Percentiles rank a stretch among this genome's conserved stretches.
Conservation (phyloP, 37 sponge, comb jelly and placozoan species). For the Aphrocallistes beatrix region DNA sequence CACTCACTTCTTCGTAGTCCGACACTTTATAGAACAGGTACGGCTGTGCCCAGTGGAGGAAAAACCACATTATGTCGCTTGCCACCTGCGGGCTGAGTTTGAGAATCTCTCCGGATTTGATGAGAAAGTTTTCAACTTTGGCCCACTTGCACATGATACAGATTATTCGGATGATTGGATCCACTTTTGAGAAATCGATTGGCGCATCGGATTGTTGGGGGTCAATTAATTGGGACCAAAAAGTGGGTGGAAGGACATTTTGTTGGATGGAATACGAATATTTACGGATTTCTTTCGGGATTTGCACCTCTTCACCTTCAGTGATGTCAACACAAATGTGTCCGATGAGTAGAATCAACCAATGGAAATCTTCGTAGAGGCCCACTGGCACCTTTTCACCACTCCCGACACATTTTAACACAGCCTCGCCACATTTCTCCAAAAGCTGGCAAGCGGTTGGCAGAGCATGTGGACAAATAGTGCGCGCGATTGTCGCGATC, state of each 20-base stretch:
- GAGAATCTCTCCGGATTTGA: not conserved
- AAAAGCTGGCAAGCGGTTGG: not conserved
- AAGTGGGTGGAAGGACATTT: not conserved
- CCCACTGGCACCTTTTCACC: not conserved
- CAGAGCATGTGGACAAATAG: not conserved
- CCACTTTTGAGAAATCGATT: not conserved
- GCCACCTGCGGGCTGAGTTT: constrained; percentile 10
- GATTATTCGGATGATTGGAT: not conserved
- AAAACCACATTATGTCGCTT: constrained; percentile 14
- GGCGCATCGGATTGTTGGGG: not conserved
- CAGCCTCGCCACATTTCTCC: not conserved
- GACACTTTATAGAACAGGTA: constrained; percentile 15
- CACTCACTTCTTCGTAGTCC: not conserved
- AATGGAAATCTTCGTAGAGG: not conserved
- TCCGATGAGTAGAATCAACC: constrained; percentile 20
- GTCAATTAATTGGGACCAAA: not conserved
- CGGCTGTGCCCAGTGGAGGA: constrained; percentile 9
- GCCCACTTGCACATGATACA: not conserved
- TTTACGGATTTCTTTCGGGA: constrained; percentile 6
- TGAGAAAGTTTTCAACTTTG: not conserved
- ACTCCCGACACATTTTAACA: not conserved
- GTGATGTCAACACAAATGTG: constrained; percentile 15
- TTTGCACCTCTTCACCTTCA: not conserved
- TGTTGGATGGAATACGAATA: not conserved
- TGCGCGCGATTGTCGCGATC: not conserved